Base-by-base conservation (phyloP, 2,797 vertebrate genomes). In the Momotus momota region DNA sequence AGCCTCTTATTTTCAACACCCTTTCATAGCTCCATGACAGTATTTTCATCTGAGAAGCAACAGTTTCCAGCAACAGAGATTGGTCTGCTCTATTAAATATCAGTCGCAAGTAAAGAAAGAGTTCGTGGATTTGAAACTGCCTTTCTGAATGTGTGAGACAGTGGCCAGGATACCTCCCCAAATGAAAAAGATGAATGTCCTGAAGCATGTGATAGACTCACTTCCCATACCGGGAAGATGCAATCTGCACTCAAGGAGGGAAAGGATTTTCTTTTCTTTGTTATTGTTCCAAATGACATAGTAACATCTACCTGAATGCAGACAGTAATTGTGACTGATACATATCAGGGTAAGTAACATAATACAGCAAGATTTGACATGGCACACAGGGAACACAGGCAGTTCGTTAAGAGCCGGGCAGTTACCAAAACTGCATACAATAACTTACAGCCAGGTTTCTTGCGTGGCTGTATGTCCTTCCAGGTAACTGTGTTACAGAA, bases 261-360 rank as follows among this genome's bases (percentile, higher is more conserved):
- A 94, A 84, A 90, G 61, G 64, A 67, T 88, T 96, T 86, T 96
- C 87, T 93, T 95, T 96, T 70, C 93, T 95, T 96, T 97, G 95
- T 96, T 94, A 91, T 80, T 73, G 64, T 91, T 95, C 95, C 96
- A 97, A 93, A 71, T 90, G 94, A 94, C 95, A 96, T 81, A 93
- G 88, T 71, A 94, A 88, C 66, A 91, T 55, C 55, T 84, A 85
- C 83, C 66, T 94, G 70, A 93, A 81, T 81, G 77, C 73, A 95
- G 96, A 90, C 93, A 80, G 87, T 90, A 96, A 95, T 95, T 94
- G 85, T 0, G n/a, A 94, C 93, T 92, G 96, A 96, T 96, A 71
- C 1, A 0, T 91, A 96, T 97, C 96, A 90, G 74, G 18, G 31
- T 84, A 84, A 86, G 91, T 41, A 90, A 80, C 81, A 72, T 84